Conservation (phyloP, 2,888 invertebrate species). For the Fragum fragum region DNA sequence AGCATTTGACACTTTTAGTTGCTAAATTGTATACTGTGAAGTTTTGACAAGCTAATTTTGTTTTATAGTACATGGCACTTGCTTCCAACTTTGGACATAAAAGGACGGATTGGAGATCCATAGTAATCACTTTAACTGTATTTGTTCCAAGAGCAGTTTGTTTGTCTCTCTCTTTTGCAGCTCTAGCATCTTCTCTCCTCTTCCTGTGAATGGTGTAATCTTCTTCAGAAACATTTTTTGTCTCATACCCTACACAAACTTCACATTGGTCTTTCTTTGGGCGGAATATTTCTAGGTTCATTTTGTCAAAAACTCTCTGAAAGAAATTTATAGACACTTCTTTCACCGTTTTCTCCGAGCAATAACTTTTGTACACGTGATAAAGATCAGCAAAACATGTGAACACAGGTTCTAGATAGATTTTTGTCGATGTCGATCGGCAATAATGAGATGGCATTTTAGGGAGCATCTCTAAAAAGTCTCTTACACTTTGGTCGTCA, state of each 20-base stretch:
- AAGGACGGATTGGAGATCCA: slow-evolving; percentile 48
- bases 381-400: too few species aligned
- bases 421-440: not conserved
- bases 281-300: slow-evolving; percentile 29
- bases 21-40: slow-evolving; percentile 45
- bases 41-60: slow-evolving; percentile 52
- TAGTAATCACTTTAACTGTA: slow-evolving; percentile 39
- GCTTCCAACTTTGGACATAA: slow-evolving; percentile 43
- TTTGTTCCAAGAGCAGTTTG: too few species aligned
- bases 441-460: too few species aligned
- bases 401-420: slow-evolving; percentile 29
- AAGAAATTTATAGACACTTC: not conserved
- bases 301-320: slow-evolving; percentile 11
- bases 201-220: slow-evolving; percentile 22
- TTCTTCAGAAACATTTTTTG: slow-evolving; percentile 49
- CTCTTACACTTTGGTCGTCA: slow-evolving; percentile 4
- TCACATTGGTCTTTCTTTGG: slow-evolving; percentile 59
- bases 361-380: slow-evolving; percentile 9
- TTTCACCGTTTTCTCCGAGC: not conserved
- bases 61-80: slow-evolving; percentile 53
- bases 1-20: slow-evolving; percentile 37
- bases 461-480: slow-evolving; percentile 57
- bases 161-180: slow-evolving; percentile 41
- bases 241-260: slow-evolving; percentile 38
- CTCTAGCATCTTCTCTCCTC: slow-evolving; percentile 36